Evolutionary conservation across 2,113 vertebrate species (phyloP).

Genomic region (Nicator chloris): DNA sequence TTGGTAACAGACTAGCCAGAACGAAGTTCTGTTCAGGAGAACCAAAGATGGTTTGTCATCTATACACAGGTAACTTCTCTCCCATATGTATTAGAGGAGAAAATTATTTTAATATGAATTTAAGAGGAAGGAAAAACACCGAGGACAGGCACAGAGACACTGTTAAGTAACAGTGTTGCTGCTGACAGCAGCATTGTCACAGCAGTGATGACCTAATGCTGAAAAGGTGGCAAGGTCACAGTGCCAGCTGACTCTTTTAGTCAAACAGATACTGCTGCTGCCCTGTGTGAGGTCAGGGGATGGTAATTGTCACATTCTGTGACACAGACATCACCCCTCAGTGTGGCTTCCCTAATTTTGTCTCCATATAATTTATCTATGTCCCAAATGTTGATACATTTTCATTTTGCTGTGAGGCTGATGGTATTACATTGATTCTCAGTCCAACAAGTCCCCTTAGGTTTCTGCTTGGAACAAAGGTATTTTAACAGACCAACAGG

Average conservation of each 20-base stretch:
- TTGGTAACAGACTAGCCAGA: not conserved
- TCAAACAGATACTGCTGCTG: not conserved
- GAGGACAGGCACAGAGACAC: not conserved
- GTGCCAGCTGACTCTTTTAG: not conserved
- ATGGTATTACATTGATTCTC: too few relatives aligned
- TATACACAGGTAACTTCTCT: not conserved
- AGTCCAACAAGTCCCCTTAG: accelerated
- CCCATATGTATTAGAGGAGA: not conserved
- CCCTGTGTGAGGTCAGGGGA: not conserved
- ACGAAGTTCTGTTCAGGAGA: not conserved
- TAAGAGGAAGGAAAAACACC: not conserved
- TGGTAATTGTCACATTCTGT: not conserved
- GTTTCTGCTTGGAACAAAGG: not conserved
- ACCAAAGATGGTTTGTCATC: not conserved
- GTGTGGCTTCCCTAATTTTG: not conserved
- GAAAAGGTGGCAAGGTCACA: not conserved
- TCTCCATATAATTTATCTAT: not conserved
- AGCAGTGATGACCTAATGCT: not conserved
- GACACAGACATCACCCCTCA: not conserved
- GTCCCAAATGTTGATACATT: not conserved
- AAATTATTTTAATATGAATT: not conserved
- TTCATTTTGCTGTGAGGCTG: not conserved
- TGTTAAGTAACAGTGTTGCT: too few relatives aligned
- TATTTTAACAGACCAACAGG: not conserved
- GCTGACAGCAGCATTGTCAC: not conserved